Base-by-base conservation (phyloP, 2,797 vertebrate genomes). In the Rhincodon typus region DNA sequence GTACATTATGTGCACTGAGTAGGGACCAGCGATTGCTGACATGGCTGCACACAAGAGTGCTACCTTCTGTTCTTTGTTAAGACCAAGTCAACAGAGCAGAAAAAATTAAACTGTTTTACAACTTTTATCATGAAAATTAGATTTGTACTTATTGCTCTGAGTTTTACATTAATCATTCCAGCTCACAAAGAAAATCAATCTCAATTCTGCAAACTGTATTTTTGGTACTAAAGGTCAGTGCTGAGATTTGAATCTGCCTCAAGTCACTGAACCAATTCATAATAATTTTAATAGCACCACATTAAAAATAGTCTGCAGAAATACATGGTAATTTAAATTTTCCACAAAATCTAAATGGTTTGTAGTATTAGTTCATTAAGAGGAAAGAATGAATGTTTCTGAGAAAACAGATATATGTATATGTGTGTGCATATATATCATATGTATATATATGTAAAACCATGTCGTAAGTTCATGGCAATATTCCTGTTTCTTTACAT, bases 171-270 rank as follows among this genome's bases (percentile, higher is more conserved):
- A n/a, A 66, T 91, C 50, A 91, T 34, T 62, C 19, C 30, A 57
- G 57, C 57, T 91, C 87, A 66, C n/a, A 91, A 66, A 57, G 62
- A 69, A 94, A 94, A 70, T 70, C n/a, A 94, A 69, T 94, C 91
- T 69, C 62, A 42, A 67, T 69, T 69, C 53, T 57, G 4, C 34
- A n/a, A 67, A 66, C n/a, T 94, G 38, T 69, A 69, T 94, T 69
- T 67, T 57, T 53, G 50, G 50, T 57, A 57, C 12, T 17, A 53
- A 57, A 88, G 86, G 57, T 88, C 46, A 88, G 8, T 90, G 87
- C 53, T 90, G 87, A 90, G 57, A 6, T 66, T n/a, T 62, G 62
- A 62, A 17, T 17, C 53, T 90, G 87, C 27, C 53, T 34, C 13
- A 7, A 4, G 30, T 90, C 53, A 62, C 53, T 34, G 42, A 84